phyloP scores from a whole-genome alignment of 2,888 invertebrate genomes.

The Cephus rjabovi region DNA sequence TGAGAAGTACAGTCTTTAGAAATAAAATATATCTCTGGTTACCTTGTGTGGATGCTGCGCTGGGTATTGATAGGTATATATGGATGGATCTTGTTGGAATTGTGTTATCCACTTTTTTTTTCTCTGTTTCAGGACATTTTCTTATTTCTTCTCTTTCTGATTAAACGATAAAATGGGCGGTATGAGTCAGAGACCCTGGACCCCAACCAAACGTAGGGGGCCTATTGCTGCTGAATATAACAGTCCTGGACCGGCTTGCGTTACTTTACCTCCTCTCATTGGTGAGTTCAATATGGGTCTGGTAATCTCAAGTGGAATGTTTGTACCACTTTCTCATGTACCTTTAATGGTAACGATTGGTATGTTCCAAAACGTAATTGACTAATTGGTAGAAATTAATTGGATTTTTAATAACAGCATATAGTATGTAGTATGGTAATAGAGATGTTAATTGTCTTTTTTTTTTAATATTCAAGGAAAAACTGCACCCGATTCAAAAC shows the following conservation, averaged over 20 bases:
- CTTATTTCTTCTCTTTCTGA: background rate
- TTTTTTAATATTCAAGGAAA: constrained; percentile 71
- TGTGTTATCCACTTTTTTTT: background rate
- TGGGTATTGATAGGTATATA: background rate
- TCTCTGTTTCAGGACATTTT: background rate
- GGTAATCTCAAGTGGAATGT: background rate
- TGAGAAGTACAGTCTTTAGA: no score
- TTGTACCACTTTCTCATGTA: background rate
- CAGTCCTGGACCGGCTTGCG: constrained; percentile 90
- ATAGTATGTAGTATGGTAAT: background rate
- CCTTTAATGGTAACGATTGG: background rate
- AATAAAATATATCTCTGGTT: background rate
- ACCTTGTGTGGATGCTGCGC: background rate
- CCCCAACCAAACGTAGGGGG: constrained; percentile 88
- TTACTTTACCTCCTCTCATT: constrained; percentile 83
- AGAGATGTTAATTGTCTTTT: constrained; percentile 3
- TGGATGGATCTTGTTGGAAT: background rate
- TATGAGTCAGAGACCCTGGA: constrained; percentile 89
- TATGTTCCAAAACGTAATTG: background rate
- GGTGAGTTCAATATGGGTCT: constrained; percentile 69
- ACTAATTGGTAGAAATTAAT: background rate
- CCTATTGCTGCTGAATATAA: constrained; percentile 88
- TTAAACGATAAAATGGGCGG: constrained; percentile 71
- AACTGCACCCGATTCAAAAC: constrained; percentile 81
- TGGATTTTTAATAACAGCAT: background rate